phyloP scores from a whole-genome alignment of 2,113 vertebrate species.

The Carassius auratus region DNA sequence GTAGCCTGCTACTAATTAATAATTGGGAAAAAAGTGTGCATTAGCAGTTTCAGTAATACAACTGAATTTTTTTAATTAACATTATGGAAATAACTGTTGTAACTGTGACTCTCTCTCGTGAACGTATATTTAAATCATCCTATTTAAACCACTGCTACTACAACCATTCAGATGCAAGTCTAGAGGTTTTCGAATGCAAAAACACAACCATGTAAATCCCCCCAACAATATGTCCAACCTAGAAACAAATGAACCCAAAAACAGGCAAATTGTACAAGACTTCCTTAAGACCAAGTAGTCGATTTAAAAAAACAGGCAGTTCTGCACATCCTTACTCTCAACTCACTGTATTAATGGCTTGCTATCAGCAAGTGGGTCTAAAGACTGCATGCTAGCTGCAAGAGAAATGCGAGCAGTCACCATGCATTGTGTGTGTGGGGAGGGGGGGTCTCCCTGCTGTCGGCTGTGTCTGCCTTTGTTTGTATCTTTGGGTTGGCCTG shows the following conservation, averaged over 20 bases:
- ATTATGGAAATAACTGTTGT: background rate
- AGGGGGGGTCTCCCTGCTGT: constrained; percentile 28
- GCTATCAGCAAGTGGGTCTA: background rate
- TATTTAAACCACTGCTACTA: background rate
- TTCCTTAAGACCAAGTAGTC: background rate
- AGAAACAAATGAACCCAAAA: background rate
- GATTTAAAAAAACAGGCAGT: background rate
- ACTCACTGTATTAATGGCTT: background rate
- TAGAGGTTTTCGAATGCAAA: background rate
- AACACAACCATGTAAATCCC: background rate
- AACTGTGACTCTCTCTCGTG: background rate
- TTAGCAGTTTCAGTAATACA: too few relatives aligned
- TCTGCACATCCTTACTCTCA: background rate
- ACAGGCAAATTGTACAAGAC: background rate
- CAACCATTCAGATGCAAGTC: background rate
- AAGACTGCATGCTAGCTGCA: constrained; percentile 2
- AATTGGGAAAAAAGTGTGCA: too few relatives aligned
- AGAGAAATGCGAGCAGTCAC: constrained; percentile 21
- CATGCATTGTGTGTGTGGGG: background rate
- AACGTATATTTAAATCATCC: background rate
- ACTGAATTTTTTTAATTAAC: background rate
- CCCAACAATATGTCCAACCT: background rate
- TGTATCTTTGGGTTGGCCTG: constrained; percentile 37
- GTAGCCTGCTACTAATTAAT: too few relatives aligned
- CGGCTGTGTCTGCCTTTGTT: constrained; percentile 45